Evolutionary conservation across 2,113 vertebrate species (phyloP).

Genomic region (Thunnus maccoyii): DNA sequence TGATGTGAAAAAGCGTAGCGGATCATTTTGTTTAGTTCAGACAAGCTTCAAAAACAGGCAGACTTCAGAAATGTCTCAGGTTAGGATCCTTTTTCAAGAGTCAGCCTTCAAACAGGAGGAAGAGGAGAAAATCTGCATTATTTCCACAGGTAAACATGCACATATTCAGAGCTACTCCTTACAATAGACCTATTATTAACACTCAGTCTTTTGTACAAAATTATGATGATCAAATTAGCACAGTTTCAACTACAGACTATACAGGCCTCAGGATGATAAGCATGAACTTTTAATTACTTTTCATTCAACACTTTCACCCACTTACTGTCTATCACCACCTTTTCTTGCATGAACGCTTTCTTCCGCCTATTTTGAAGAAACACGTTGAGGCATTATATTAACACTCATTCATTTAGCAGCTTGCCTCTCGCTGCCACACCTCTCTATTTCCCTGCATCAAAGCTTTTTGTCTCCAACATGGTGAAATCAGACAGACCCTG

Average conservation of each 20-base stretch:
- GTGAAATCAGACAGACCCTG: background rate
- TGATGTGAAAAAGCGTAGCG: background rate
- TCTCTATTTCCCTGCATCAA: slow-evolving; percentile 11
- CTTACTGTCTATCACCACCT: background rate
- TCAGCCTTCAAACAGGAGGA: background rate
- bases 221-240: background rate
- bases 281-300: background rate
- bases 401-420: background rate
- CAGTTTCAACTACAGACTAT: background rate
- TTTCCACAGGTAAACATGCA: background rate
- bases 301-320: background rate
- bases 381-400: slow-evolving; percentile 3
- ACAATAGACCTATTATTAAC: background rate
- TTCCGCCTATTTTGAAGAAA: background rate
- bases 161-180: background rate
- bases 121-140: background rate
- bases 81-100: background rate
- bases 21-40: background rate
- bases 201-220: background rate
- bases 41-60: background rate
- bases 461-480: slow-evolving; percentile 2
- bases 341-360: background rate
- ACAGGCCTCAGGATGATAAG: background rate
- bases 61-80: slow-evolving; percentile 7
- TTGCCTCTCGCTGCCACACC: background rate